Evolutionary conservation across 2,888 invertebrate genomes (phyloP).

Genomic region (Sepioteuthis lessoniana): DNA sequence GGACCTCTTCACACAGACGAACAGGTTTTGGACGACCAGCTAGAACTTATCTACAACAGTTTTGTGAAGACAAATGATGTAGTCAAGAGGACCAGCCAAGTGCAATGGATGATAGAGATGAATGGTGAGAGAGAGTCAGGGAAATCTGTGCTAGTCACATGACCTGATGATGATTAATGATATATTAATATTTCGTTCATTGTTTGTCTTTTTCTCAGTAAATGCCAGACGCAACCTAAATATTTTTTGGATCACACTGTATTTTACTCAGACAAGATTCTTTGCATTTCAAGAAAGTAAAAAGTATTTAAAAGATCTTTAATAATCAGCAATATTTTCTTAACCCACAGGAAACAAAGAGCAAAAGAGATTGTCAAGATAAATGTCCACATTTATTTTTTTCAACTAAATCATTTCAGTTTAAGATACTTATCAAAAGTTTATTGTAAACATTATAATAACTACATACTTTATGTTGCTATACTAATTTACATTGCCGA

Average conservation of each 20-base stretch:
- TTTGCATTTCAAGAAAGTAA: not conserved
- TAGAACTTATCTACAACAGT: no score
- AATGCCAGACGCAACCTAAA: no score
- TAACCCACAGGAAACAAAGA: not conserved
- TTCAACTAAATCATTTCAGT: not conserved
- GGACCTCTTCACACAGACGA: no score
- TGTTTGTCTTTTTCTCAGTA: no score
- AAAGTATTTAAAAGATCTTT: not conserved
- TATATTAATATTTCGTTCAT: no score
- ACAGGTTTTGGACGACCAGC: no score
- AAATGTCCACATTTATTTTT: not conserved
- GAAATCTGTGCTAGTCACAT: no score
- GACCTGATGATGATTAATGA: no score
- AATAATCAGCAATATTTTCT: not conserved
- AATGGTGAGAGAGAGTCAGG: no score
- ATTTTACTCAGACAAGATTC: not conserved
- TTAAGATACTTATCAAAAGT: not conserved
- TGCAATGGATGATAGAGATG: no score
- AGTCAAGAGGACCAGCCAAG: no score
- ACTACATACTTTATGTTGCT: not conserved
- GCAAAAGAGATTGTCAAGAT: not conserved
- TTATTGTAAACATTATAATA: not conserved
- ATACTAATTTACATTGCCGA: not conserved
- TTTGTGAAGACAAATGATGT: no score
- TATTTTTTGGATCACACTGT: not conserved